phyloP scores from a whole-genome alignment of 2,888 invertebrate genomes.

The Tiphia femorata region DNA sequence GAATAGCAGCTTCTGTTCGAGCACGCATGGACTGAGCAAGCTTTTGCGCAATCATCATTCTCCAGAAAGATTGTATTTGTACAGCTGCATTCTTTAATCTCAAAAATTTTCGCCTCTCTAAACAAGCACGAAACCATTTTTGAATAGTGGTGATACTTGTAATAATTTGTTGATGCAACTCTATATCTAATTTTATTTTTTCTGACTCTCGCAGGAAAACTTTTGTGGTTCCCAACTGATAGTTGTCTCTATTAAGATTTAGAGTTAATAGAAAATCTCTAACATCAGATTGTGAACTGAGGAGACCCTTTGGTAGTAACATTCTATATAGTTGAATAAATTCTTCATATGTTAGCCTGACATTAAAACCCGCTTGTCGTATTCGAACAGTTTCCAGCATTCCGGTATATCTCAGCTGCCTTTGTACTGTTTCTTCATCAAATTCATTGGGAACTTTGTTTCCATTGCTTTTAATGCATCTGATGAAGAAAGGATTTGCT shows the following conservation, averaged over 20 bases:
- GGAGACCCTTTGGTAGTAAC: slow-evolving; percentile 86
- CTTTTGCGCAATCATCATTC: slow-evolving; percentile 77
- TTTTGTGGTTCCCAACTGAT: slow-evolving; percentile 89
- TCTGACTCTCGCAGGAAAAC: slow-evolving; percentile 95
- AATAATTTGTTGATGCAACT: slow-evolving; percentile 94
- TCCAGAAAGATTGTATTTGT: slow-evolving; percentile 81
- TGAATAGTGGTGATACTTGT: slow-evolving; percentile 92
- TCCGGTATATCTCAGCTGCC: slow-evolving; percentile 93
- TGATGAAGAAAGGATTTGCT: slow-evolving; percentile 86
- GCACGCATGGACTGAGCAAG: slow-evolving; percentile 70
- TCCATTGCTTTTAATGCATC: slow-evolving; percentile 96
- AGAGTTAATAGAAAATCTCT: slow-evolving; percentile 85
- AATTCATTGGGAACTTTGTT: slow-evolving; percentile 94
- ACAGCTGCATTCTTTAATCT: slow-evolving; percentile 80
- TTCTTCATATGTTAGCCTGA: slow-evolving; percentile 92
- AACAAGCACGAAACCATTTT: slow-evolving; percentile 87
- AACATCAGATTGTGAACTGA: slow-evolving; percentile 90
- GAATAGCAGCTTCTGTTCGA: slow-evolving; percentile 72
- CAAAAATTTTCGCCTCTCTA: slow-evolving; percentile 84
- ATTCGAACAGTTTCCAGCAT: slow-evolving; percentile 97
- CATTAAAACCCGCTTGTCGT: slow-evolving; percentile 95
- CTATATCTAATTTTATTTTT: slow-evolving; percentile 91
- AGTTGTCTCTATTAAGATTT: slow-evolving; percentile 89
- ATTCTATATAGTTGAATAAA: slow-evolving; percentile 94
- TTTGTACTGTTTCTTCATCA: slow-evolving; percentile 92